Evolutionary conservation across 2,113 vertebrate species (phyloP).

Genomic region (Rhynchopsitta pachyrhyncha): DNA sequence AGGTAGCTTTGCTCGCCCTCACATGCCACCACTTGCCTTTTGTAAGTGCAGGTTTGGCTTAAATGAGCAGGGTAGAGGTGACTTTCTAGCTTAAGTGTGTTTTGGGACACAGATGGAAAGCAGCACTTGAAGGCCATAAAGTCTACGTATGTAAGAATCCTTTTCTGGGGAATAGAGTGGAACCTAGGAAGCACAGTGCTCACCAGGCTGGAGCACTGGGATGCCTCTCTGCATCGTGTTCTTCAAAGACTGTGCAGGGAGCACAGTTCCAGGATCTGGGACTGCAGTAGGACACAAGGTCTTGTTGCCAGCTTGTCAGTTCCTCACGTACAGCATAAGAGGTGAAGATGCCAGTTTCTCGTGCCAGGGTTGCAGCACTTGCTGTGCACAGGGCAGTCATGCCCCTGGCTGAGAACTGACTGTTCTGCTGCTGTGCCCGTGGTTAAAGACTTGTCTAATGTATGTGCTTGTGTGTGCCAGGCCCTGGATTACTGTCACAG

Average conservation of each 20-base stretch:
- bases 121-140: background rate
- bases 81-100: background rate
- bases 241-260: background rate
- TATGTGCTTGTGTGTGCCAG: slow-evolving; percentile 73
- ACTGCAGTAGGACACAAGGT: background rate
- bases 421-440: background rate
- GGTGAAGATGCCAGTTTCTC: background rate
- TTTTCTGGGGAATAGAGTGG: background rate
- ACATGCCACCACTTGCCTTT: background rate
- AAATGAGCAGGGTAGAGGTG: background rate
- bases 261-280: background rate
- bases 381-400: too few species aligned
- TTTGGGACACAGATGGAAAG: background rate
- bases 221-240: background rate
- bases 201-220: background rate
- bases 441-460: background rate
- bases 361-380: background rate
- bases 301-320: background rate
- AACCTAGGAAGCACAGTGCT: background rate
- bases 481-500: slow-evolving; percentile 99
- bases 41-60: background rate
- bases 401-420: background rate
- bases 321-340: background rate
- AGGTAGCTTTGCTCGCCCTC: background rate
- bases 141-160: background rate